Evolutionary conservation across 2,113 vertebrate species (phyloP).

Genomic region (Lepus americanus): DNA sequence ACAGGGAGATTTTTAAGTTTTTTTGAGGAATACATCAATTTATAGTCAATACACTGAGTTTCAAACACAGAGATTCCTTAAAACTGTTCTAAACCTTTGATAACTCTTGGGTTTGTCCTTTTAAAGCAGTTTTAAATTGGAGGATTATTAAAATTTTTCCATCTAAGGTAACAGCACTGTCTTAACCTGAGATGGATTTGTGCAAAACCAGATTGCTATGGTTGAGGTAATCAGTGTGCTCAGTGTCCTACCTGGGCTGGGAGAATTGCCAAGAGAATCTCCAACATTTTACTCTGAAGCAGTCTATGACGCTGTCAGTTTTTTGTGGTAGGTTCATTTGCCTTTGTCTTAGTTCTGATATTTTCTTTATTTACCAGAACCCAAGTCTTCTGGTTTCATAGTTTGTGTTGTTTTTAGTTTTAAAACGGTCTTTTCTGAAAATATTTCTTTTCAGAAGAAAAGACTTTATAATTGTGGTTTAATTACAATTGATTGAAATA

Average conservation of each 20-base stretch:
- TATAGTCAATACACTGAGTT: constrained; percentile 67
- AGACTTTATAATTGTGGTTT: constrained; percentile 63
- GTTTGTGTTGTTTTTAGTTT: constrained; percentile 83
- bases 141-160: constrained; percentile 79
- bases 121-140: constrained; percentile 82
- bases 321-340: constrained; percentile 91
- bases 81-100: constrained; percentile 82
- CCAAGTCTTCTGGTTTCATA: constrained; percentile 85
- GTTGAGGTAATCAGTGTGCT: constrained; percentile 92
- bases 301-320: constrained; percentile 93
- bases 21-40: constrained; percentile 77
- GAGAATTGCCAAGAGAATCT: constrained; percentile 92
- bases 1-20: constrained; percentile 45
- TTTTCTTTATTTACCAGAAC: constrained; percentile 87
- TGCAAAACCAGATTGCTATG: constrained; percentile 91
- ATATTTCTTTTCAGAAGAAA: constrained; percentile 57
- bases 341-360: constrained; percentile 90
- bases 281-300: constrained; percentile 90
- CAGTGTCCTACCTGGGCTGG: constrained; percentile 94
- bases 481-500: constrained; percentile 61
- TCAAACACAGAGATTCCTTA: constrained; percentile 80
- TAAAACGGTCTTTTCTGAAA: constrained; percentile 56
- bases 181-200: constrained; percentile 89
- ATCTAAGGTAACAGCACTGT: constrained; percentile 76
- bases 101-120: constrained; percentile 81